Evolutionary conservation across 2,888 invertebrate genomes (phyloP), one percentile per base, ranked within the genome.

Genomic region (Archips xylosteana): DNA sequence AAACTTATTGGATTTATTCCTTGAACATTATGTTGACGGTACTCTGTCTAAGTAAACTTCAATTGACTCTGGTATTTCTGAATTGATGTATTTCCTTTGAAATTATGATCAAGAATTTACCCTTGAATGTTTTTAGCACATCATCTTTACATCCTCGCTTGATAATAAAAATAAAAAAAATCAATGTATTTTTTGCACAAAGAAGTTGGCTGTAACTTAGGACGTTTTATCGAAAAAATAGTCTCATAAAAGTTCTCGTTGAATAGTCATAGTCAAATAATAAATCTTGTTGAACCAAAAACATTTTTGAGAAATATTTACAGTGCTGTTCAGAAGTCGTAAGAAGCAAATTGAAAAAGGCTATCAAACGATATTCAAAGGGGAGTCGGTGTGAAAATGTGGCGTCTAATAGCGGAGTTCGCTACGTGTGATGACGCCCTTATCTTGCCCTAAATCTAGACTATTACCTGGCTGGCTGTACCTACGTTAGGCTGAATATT

Each of bases 371-470:
- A 81, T 84, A 88, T 85, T 91, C 88, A 91, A 89, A 89, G 85
- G 85, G n/a, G 85, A 78, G 83, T 81, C 79, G 90, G 91, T 89
- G 91, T 89, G 89, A 92, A 93, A 91, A 91, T 90, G 87, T 85
- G 85, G 80, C 85, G 84, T 81, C 85, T 87, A 88, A 88, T 87
- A 87, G 85, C 85, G 80, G 82, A 85, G 82, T 81, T 80, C 82
- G 79, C 80, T 80, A 84, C 85, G 88, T 89, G 88, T 89, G 91
- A 92, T 92, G 92, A 92, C 87, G 83, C 81, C 78, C 84, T 82
- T 92, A 92, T 92, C 92, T 83, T 80, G 89, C 77, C 88, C 92
- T 90, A 92, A 87, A 92, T 92, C 92, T 92, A 80, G 83, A 80
- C 83, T 82, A 80, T 78, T 83, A 80, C 82, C 82, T 79, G 78